Evolutionary conservation across 2,797 vertebrate species (phyloP).

Genomic region (Otus scops): DNA sequence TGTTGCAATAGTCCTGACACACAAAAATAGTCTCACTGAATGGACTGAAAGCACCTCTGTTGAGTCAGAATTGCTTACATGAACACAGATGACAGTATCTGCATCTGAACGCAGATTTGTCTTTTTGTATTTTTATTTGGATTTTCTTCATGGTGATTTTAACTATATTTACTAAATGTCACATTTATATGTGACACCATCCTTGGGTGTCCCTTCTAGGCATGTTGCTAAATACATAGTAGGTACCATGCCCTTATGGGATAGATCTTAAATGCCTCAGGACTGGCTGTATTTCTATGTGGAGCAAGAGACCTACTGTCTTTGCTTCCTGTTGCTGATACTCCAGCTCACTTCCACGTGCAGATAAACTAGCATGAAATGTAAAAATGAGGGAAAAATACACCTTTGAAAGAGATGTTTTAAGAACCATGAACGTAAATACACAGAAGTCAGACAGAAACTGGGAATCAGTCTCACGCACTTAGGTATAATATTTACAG

Average conservation of each 20-base stretch:
- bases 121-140: not conserved
- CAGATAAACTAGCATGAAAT: not conserved
- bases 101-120: not conserved
- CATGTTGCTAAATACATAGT: not conserved
- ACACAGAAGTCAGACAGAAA: not conserved
- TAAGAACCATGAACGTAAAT: not conserved
- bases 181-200: not conserved
- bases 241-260: not conserved
- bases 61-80: not conserved
- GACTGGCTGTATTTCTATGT: not conserved
- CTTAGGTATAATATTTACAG: not conserved
- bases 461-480: not conserved
- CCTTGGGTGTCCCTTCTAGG: not conserved
- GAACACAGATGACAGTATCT: not conserved
- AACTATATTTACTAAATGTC: not conserved
- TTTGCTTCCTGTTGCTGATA: not conserved
- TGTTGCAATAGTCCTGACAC: not conserved
- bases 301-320: not conserved
- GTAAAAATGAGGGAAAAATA: not conserved
- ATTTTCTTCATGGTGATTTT: accelerated
- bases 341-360: not conserved
- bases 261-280: not conserved
- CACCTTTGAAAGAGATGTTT: too few species aligned
- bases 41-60: not conserved
- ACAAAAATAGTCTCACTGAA: not conserved